Evolutionary conservation across 1,140 invertebrate genomes (phyloP), one percentile per base, ranked within the genome.

Genomic region (Drosophila pseudoobscura): DNA sequence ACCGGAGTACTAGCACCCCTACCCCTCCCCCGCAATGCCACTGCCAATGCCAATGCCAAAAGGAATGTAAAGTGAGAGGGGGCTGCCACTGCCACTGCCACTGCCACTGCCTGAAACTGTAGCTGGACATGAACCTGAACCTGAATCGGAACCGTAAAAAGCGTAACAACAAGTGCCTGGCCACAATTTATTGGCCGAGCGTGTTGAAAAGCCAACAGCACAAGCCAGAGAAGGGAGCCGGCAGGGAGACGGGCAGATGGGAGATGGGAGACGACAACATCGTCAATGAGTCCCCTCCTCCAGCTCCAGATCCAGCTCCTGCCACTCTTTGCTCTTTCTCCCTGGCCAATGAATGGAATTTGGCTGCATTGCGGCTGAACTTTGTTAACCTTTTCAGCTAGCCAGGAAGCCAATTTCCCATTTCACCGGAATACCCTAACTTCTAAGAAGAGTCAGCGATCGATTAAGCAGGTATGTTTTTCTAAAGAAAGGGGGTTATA

Each of bases 81-180:
- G 53, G 45, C 31, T 31, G 29, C 29, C 29, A 2, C 31, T 31
- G 31, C 8, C 24, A 4, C 24, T 24, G 24, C 24, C 24, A 24
- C 66, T 39, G 35, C 9, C 29, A 4, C 35, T 5, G 35, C 11
- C 35, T 57, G 45, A 49, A 54, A 49, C 66, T 52, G 66, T 69
- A 57, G 63, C 66, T 70, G 66, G 66, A 69, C 64, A 70, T 70
- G 66, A 54, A 60, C 70, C 69, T 63, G 70, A 55, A 51, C 50
- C 50, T 26, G 57, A 59, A 60, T 47, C 57, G 58, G 61, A 62
- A 88, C 83, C 83, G 83, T 87, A 83, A 87, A 87, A 78, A 87
- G 69, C 72, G 83, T 79, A 87, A 87, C 83, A 87, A 87, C 83
- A 87, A 87, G 83, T 87, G 83, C 78, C 35, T 85, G 82, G 72